These are phyloP conservation scores for Zelostemma sp. DNA, from an alignment of 1,140 invertebrate genomes.

Conservation along the genomic window DNA sequence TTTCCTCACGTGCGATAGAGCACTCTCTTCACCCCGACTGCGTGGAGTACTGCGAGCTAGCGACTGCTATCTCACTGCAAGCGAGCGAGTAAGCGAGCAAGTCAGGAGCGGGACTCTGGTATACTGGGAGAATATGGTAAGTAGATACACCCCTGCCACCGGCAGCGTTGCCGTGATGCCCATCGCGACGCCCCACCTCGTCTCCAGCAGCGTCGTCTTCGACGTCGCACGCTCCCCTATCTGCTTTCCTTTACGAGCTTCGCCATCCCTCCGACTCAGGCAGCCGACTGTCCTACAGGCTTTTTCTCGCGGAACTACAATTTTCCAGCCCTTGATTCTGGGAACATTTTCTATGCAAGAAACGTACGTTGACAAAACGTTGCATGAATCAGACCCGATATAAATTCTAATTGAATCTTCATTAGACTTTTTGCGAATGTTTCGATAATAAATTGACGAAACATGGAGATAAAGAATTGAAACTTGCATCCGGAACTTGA, in stretches of 20 bases:
- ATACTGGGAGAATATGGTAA: constrained; percentile 67
- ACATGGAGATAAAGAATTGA: not conserved
- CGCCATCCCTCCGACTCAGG: constrained; percentile 12
- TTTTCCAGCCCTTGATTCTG: too few species aligned
- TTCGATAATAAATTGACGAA: too few species aligned
- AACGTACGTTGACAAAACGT: not conserved
- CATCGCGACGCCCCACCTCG: constrained; percentile 42
- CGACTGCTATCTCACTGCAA: constrained; percentile 62
- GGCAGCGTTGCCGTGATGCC: constrained; percentile 32
- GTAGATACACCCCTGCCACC: constrained; percentile 66
- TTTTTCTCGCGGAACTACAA: too few species aligned
- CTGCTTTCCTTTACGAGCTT: not conserved
- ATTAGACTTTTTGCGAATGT: too few species aligned
- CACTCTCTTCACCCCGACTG: constrained; percentile 27
- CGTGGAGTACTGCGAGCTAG: constrained; percentile 55
- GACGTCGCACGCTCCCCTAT: constrained; percentile 19
- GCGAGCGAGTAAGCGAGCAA: constrained; percentile 43
- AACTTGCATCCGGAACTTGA: not conserved
- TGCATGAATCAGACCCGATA: not conserved
- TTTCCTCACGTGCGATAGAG: constrained; percentile 29
- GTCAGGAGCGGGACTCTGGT: constrained; percentile 61
- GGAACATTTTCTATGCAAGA: too few species aligned
- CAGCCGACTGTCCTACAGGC: not conserved
- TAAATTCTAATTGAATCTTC: too few species aligned
- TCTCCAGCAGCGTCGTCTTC: constrained; percentile 11